Percentiles rank a stretch among this genome's conserved stretches.
Evolutionary conservation across 2,888 invertebrate genomes (phyloP).

Genomic region (Osmoderma eremita): DNA sequence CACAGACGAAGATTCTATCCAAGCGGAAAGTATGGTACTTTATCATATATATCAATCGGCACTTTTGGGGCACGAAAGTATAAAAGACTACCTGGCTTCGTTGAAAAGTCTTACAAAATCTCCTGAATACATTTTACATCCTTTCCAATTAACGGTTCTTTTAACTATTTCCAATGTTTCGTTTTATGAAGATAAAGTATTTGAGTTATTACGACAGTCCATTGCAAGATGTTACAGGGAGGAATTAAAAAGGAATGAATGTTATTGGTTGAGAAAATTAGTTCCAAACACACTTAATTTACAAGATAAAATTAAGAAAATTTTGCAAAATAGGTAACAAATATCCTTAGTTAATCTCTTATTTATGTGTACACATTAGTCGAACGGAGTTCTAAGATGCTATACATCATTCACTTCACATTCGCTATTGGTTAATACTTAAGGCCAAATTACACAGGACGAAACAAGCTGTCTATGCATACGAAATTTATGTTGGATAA

Average conservation of each 20-base stretch:
- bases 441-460: too few relatives aligned
- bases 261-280: slow-evolving; percentile 69
- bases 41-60: slow-evolving; percentile 68
- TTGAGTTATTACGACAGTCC: slow-evolving; percentile 60
- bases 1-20: slow-evolving; percentile 66
- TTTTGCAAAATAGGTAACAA: slow-evolving; percentile 66
- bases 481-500: too few relatives aligned
- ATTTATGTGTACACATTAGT: too few relatives aligned
- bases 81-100: slow-evolving; percentile 64
- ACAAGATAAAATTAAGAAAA: slow-evolving; percentile 61
- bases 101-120: slow-evolving; percentile 66
- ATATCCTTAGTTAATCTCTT: too few relatives aligned
- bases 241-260: slow-evolving; percentile 56
- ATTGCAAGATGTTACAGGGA: slow-evolving; percentile 58
- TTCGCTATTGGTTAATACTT: too few relatives aligned
- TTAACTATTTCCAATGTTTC: slow-evolving; percentile 64
- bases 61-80: slow-evolving; percentile 61
- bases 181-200: slow-evolving; percentile 63
- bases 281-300: slow-evolving; percentile 59
- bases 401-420: too few relatives aligned
- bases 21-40: slow-evolving; percentile 71
- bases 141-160: slow-evolving; percentile 72
- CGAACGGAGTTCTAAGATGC: too few relatives aligned
- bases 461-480: too few relatives aligned
- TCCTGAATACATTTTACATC: slow-evolving; percentile 71